A percentile compares a stretch with the other conserved stretches of the same genome.
Evolutionary conservation across 30 jellyfish, hydroid and myxozoan genomes (phyloP).

Genomic region (Chironex yamaguchii): DNA sequence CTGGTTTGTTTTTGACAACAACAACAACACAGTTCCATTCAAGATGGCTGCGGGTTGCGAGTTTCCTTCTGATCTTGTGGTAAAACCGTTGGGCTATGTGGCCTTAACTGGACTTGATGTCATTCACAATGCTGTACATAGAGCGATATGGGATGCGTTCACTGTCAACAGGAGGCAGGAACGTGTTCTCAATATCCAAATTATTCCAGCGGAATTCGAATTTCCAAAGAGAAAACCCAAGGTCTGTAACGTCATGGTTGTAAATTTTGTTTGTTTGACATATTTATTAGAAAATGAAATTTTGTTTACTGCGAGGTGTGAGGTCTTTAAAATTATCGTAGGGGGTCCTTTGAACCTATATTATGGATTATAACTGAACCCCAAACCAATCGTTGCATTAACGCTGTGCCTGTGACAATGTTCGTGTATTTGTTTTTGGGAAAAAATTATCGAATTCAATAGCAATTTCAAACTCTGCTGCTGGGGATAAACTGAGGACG

Average conservation of each 20-base stretch:
- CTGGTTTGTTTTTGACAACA: no score
- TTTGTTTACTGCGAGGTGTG: neutral
- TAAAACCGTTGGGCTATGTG: slow-evolving; percentile 88
- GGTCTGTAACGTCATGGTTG: no score
- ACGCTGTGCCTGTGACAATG: no score
- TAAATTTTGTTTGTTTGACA: neutral
- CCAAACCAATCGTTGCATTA: no score
- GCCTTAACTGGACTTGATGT: slow-evolving; percentile 91
- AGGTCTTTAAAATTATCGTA: no score
- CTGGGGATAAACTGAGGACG: no score
- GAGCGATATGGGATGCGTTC: slow-evolving; percentile 97
- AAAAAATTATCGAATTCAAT: no score
- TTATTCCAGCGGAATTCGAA: slow-evolving; percentile 87
- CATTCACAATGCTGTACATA: slow-evolving; percentile 86
- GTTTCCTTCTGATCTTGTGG: slow-evolving; percentile 75
- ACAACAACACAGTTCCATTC: neutral
- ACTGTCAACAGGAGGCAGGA: slow-evolving; percentile 87
- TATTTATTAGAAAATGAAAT: neutral
- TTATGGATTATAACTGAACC: no score
- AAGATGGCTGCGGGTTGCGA: slow-evolving; percentile 80
- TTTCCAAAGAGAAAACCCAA: slow-evolving; percentile 88
- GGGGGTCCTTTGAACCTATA: no score
- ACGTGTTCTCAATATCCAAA: slow-evolving; percentile 80
- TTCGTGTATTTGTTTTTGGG: no score
- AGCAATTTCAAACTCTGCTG: no score